Percentiles rank a stretch among this genome's conserved stretches.
Conservation (phyloP, 2,888 invertebrate genomes). For the Panorpa germanica region DNA sequence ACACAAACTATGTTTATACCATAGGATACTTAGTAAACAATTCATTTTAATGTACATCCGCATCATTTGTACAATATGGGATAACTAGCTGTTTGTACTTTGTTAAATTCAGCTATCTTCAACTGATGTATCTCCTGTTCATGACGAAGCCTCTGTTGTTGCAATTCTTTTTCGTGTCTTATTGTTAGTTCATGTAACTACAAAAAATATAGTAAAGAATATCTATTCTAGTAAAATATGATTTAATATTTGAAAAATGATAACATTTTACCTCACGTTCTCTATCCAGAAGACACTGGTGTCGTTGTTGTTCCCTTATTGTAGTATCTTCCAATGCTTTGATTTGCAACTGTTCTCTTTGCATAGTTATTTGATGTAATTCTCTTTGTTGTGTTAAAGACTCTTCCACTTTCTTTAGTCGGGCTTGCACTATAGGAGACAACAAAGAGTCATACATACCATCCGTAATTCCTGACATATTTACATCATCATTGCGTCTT, state of each 20-base stretch:
- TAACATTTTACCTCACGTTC: background rate
- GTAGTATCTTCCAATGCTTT: background rate
- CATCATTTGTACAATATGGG: constrained; percentile 2
- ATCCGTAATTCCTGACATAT: no score
- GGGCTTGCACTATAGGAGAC: no score
- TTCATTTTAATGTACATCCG: no score
- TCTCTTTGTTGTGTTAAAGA: background rate
- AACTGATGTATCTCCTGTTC: constrained; percentile 4
- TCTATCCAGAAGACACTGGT: background rate
- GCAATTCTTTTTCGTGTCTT: constrained; percentile 2
- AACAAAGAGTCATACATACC: no score
- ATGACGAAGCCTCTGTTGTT: background rate
- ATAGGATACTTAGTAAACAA: no score
- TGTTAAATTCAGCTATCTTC: background rate
- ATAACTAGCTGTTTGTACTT: background rate
- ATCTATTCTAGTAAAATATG: no score
- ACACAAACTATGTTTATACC: no score
- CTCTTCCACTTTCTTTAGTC: constrained; percentile 3
- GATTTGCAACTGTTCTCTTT: constrained; percentile 5
- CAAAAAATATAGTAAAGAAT: background rate
- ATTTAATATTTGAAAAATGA: no score
- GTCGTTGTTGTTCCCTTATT: background rate
- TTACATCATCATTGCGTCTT: no score
- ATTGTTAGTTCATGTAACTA: constrained; percentile 1
- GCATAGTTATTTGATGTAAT: background rate